phyloP scores from a whole-genome alignment of 2,113 vertebrate genomes.

The Engystomops pustulosus region DNA sequence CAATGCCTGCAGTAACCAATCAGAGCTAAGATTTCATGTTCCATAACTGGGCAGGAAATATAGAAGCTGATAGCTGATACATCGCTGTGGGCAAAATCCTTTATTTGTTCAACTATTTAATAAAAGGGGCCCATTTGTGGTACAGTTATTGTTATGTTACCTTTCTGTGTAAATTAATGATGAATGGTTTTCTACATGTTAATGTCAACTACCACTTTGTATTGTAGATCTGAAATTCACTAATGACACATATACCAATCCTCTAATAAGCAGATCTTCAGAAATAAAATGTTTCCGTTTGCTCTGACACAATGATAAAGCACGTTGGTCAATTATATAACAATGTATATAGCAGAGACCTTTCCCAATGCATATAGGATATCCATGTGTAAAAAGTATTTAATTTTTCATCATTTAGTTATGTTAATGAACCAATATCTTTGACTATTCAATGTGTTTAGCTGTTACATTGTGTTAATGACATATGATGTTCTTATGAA shows the following conservation, averaged over 20 bases:
- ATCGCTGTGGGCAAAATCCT: too few relatives aligned
- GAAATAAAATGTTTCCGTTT: background rate
- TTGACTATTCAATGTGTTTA: constrained; percentile 33
- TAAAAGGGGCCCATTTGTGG: too few relatives aligned
- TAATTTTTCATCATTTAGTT: constrained; percentile 17
- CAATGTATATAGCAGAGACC: constrained; percentile 18
- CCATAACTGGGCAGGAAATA: too few relatives aligned
- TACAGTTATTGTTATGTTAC: too few relatives aligned
- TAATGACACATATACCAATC: background rate
- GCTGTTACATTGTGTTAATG: constrained; percentile 35
- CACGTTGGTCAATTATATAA: constrained; percentile 14
- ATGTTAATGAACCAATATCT: constrained; percentile 8
- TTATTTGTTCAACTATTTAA: too few relatives aligned
- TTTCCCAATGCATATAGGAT: constrained; percentile 15
- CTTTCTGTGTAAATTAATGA: too few relatives aligned
- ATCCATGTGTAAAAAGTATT: constrained; percentile 42
- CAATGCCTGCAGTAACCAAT: too few relatives aligned
- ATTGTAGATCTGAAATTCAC: background rate
- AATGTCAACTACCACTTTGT: background rate
- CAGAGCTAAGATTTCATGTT: too few relatives aligned
- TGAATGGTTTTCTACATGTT: too few relatives aligned
- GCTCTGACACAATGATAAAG: background rate
- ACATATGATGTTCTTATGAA: constrained; percentile 45
- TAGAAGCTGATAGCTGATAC: too few relatives aligned
- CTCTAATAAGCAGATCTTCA: background rate